These are phyloP conservation scores for Grantiella picta DNA, from an alignment of 2,113 vertebrate species.

Conservation along the genomic window DNA sequence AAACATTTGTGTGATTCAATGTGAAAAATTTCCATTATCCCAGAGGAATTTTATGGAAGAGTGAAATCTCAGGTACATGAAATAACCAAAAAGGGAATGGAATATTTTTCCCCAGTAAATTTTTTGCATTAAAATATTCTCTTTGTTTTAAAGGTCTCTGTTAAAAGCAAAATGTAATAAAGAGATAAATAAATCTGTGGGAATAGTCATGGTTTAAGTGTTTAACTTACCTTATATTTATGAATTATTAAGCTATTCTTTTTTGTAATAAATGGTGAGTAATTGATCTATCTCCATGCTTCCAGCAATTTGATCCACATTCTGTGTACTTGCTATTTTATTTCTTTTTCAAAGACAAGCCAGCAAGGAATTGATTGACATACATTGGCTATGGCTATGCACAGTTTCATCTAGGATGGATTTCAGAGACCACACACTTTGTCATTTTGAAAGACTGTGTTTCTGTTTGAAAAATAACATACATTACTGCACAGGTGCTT, in stretches of 20 bases:
- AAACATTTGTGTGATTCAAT: background rate
- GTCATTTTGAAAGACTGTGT: background rate
- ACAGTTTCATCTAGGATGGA: background rate
- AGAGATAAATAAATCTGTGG: background rate
- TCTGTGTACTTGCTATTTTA: background rate
- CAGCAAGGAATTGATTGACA: background rate
- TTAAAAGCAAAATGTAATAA: background rate
- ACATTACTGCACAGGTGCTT: background rate
- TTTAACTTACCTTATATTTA: background rate
- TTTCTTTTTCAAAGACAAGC: background rate
- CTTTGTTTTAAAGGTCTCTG: background rate
- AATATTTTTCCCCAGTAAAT: background rate
- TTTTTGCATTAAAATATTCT: background rate
- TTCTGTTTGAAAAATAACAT: background rate
- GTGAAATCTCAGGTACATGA: background rate
- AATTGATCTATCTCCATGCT: background rate
- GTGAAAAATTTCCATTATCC: slow-evolving; percentile 12
- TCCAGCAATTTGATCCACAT: background rate
- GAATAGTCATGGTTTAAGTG: background rate
- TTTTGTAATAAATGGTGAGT: background rate
- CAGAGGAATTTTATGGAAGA: background rate
- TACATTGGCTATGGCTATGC: background rate
- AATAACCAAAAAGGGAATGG: background rate
- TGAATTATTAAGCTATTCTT: background rate
- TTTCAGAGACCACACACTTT: background rate